Evolutionary conservation across 23 tunicate genomes (phyloP), one percentile per base, ranked within the genome.

Genomic region (Clavelina lepadiformis): DNA sequence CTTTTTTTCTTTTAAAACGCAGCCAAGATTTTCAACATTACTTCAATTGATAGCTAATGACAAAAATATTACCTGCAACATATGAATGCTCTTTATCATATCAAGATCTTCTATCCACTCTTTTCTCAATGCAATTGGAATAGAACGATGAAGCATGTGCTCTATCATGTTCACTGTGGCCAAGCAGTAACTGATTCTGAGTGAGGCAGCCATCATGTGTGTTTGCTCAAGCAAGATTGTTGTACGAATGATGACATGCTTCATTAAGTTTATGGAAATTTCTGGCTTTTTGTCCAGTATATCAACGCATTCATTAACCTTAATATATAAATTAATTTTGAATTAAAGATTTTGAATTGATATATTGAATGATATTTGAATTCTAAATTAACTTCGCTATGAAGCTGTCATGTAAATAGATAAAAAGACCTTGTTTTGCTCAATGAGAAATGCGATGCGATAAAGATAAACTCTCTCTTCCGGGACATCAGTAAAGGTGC

Each of bases 131-230:
- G 2, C 33, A 21, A 25, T 0, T n/a, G 44, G 5, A 5, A 76
- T 29, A 2, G 7, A 1, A 38, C 37, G 32, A 31, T 56, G 71
- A 21, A 76, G 50, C 19, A 84, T 47, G 31, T 84, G 72, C 63
- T 69, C 93, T 0, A 75, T 69, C 93, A 84, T 84, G 58, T 22
- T 18, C 13, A 77, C 63, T 22, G 78, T 67, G 23, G 73, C 76
- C 32, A 25, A 31, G 66, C 73, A 76, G 66, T 65, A 51, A 28
- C 66, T 61, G 2, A 47, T 44, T 19, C 82, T 50, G 20, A 35
- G 44, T 26, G 38, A 49, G 19, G 33, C 26, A 57, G 63, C 65
- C 66, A 65, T 65, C 34, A 20, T n/a, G 52, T 54, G 28, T 15
- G 73, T 76, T 18, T 60, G 44, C 15, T 67, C 65, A 23, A 82